Evolutionary conservation across 2,888 invertebrate genomes (phyloP).

Genomic region (Drosophila peninsularis): DNA sequence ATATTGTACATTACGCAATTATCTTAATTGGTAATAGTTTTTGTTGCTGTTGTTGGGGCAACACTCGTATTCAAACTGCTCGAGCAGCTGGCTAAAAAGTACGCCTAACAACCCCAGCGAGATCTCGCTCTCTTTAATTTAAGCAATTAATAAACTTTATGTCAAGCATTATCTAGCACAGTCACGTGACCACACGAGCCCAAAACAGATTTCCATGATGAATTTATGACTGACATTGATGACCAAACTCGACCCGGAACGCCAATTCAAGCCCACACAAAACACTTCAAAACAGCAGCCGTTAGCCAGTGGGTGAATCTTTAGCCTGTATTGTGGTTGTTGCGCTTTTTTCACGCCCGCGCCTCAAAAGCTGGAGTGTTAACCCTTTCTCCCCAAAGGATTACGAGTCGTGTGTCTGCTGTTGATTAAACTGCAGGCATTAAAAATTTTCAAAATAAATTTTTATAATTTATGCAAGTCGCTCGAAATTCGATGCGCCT

Average conservation of each 20-base stretch:
- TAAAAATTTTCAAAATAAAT: constrained; percentile 29
- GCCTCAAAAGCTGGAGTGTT: constrained; percentile 30
- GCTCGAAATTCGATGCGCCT: constrained; percentile 68
- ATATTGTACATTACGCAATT: constrained; percentile 73
- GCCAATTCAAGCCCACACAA: constrained; percentile 1
- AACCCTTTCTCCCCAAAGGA: constrained; percentile 72
- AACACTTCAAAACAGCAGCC: constrained; percentile 62
- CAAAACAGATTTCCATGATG: constrained; percentile 80
- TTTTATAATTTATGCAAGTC: constrained; percentile 76
- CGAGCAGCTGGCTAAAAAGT: constrained; percentile 4
- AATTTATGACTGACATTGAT: constrained; percentile 82
- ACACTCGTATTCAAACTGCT: constrained; percentile 39
- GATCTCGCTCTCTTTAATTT: constrained; percentile 62
- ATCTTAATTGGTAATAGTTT: constrained; percentile 76
- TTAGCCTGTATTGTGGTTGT: constrained; percentile 44
- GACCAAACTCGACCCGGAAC: constrained; percentile 26
- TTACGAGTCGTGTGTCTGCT: constrained; percentile 74
- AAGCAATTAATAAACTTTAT: constrained; percentile 73
- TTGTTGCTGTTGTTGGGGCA: constrained; percentile 53
- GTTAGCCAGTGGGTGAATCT: constrained; percentile 42
- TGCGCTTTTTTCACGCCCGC: constrained; percentile 79
- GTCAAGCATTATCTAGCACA: constrained; percentile 74
- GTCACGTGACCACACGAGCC: constrained; percentile 78
- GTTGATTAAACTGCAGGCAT: constrained; percentile 70
- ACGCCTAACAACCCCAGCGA: constrained; percentile 34